A percentile compares a stretch with the other conserved stretches of the same genome.
These are phyloP conservation scores for Bostrychus sinensis DNA, from an alignment of 2,113 vertebrate genomes.

Conservation along the genomic window DNA sequence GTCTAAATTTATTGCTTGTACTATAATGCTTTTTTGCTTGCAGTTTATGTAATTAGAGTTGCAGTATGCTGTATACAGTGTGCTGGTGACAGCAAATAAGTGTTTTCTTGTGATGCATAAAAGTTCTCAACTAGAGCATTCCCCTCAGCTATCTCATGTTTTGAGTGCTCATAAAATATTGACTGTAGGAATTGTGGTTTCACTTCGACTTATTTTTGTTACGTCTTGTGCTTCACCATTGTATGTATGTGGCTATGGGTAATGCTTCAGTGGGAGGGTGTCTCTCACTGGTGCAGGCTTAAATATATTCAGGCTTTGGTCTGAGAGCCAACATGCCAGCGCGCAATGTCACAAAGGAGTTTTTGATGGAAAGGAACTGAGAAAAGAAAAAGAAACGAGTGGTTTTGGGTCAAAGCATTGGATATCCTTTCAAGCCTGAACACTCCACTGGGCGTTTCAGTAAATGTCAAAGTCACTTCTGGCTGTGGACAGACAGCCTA, in stretches of 20 bases:
- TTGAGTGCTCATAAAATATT: constrained; percentile 60
- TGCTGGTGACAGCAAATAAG: constrained; percentile 12
- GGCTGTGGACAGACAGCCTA: constrained; percentile 70
- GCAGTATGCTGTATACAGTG: constrained; percentile 1
- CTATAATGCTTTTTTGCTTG: neutral
- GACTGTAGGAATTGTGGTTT: constrained; percentile 38
- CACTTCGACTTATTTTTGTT: constrained; percentile 26
- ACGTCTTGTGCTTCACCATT: constrained; percentile 23
- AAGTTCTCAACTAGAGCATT: constrained; percentile 35
- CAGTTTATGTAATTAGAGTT: neutral
- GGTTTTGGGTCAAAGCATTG: constrained; percentile 73
- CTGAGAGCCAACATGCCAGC: constrained; percentile 56
- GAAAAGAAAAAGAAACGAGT: constrained; percentile 56
- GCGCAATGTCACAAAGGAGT: constrained; percentile 68
- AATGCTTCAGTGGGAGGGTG: constrained; percentile 9
- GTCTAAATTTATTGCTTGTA: too few species aligned
- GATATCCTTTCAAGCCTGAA: constrained; percentile 73
- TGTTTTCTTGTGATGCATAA: constrained; percentile 35
- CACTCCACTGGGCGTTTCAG: constrained; percentile 72
- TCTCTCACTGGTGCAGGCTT: constrained; percentile 48
- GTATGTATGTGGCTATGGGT: constrained; percentile 19
- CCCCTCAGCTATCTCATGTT: constrained; percentile 29
- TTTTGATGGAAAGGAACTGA: constrained; percentile 67
- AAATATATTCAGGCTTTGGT: constrained; percentile 64
- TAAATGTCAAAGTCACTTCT: constrained; percentile 75